These are phyloP conservation scores for Acrossocheilus wenchowensis DNA, from an alignment of 2,797 vertebrate genomes.

Conservation along the genomic window DNA sequence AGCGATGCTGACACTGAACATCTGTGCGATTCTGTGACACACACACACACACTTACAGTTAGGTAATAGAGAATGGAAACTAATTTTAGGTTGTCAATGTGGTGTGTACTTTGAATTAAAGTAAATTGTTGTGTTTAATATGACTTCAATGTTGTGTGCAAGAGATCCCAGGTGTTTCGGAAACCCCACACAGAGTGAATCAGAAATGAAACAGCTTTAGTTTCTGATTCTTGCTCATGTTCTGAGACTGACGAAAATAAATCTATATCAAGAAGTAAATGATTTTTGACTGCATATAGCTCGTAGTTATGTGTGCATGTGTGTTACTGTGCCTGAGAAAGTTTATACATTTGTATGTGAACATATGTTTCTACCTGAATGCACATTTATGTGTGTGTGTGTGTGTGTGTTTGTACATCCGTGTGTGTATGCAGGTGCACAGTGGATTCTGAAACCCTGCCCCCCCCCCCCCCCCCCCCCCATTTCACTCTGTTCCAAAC, in stretches of 20 bases:
- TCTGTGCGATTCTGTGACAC: constrained; percentile 91
- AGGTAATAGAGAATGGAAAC: constrained; percentile 14
- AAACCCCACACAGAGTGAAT: constrained; percentile 55
- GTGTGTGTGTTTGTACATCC: constrained; percentile 43
- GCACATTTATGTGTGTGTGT: constrained; percentile 44
- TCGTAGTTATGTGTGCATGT: not conserved
- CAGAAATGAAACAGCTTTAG: constrained; percentile 66
- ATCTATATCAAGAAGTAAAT: constrained; percentile 61
- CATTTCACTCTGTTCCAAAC: constrained; percentile 46
- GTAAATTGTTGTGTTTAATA: constrained; percentile 21
- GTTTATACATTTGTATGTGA: constrained; percentile 31
- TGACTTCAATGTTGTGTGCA: not conserved
- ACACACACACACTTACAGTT: constrained; percentile 19
- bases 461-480: not conserved
- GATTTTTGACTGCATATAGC: constrained; percentile 32
- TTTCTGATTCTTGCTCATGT: constrained; percentile 61
- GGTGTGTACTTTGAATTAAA: not conserved
- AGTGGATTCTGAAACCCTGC: constrained; percentile 59
- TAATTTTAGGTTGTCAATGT: constrained; percentile 25
- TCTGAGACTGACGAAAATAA: constrained; percentile 49
- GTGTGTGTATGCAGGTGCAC: constrained; percentile 53
- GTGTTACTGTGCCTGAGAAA: constrained; percentile 1
- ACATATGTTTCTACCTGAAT: constrained; percentile 39
- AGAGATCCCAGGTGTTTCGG: constrained; percentile 61
- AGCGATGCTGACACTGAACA: constrained; percentile 98